phyloP scores from a whole-genome alignment of 2,888 invertebrate genomes.

The Danaus chrysippus region DNA sequence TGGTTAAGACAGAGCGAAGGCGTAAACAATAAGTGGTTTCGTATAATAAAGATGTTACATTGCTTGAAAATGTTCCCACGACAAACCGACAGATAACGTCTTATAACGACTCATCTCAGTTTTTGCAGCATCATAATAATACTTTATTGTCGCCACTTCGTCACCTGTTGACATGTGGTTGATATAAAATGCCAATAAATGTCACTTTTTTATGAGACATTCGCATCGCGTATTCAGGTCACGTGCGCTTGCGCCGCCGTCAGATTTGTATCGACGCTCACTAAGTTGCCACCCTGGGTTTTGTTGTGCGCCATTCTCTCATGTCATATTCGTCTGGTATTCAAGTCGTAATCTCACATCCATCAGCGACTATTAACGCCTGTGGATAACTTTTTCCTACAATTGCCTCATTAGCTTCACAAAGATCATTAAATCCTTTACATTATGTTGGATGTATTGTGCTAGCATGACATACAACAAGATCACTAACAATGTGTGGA shows the following conservation, averaged over 20 bases:
- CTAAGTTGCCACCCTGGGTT: constrained; percentile 46
- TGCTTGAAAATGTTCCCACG: constrained; percentile 57
- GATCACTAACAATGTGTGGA: constrained; percentile 75
- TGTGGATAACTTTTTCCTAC: constrained; percentile 55
- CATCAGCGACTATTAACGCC: constrained; percentile 57
- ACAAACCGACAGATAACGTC: constrained; percentile 54
- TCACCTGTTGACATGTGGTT: constrained; percentile 70
- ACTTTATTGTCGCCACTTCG: constrained; percentile 57
- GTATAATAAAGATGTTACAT: constrained; percentile 50
- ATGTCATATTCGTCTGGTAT: constrained; percentile 48
- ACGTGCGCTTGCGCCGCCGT: constrained; percentile 62
- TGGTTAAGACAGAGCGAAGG: constrained; percentile 15
- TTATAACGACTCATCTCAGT: constrained; percentile 49
- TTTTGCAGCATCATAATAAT: constrained; percentile 70
- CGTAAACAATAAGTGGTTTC: constrained; percentile 1
- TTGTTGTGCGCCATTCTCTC: constrained; percentile 57
- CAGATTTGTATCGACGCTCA: constrained; percentile 66
- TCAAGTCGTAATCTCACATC: constrained; percentile 40
- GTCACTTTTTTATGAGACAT: constrained; percentile 76
- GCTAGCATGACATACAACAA: constrained; percentile 66
- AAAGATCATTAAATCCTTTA: constrained; percentile 69
- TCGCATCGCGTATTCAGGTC: constrained; percentile 63
- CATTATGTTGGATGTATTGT: constrained; percentile 54
- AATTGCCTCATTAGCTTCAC: constrained; percentile 71
- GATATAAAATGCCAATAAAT: constrained; percentile 77